Evolutionary conservation across 1,140 invertebrate species (phyloP), one percentile per base, ranked within the genome.

Genomic region (Drosophila erecta): DNA sequence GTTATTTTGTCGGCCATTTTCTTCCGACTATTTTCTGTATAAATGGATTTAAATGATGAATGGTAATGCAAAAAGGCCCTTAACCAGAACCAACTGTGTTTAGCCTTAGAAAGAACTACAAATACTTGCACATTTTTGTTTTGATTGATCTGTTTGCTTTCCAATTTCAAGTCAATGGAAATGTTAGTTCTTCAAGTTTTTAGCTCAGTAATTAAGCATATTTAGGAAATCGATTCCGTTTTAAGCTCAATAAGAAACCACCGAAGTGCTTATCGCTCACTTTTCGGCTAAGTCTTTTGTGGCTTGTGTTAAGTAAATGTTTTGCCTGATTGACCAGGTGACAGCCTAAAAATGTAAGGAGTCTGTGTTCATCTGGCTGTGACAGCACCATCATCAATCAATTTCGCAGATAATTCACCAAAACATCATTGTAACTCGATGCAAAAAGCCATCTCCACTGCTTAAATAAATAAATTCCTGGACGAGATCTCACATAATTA

Each of bases 351-450:
- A 59, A 35, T 47, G 50, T 22, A 57, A 27, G 12, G 22, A 47
- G 22, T 8, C 30, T 30, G 2, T 30, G 44, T 41, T 37, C 47
- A 27, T 72, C 41, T 24, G 27, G 14, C 38, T 44, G 40, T 43
- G 64, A 66, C 38, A 17, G 17, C 17, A 69, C 43, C 67, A 40
- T 78, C 76, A 89, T 89, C 79, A 89, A 89, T 89, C 84, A 89
- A 89, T 84, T 84, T 66, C 67, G 24, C 24, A 73, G 76, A 83
- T 87, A 83, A 83, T 81, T 62, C 66, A 72, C 41, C 56, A 50
- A 57, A 66, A 78, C 66, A 78, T 64, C 64, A 43, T 44, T 71
- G 62, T 71, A 64, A 79, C 71, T 71, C 60, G 30, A 55, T 76
- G 71, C 62, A 65, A 71, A 81, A 81, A 66, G 74, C 58, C 43